Evolutionary conservation across 2,797 vertebrate species (phyloP).

Genomic region (Silurus aristotelis): DNA sequence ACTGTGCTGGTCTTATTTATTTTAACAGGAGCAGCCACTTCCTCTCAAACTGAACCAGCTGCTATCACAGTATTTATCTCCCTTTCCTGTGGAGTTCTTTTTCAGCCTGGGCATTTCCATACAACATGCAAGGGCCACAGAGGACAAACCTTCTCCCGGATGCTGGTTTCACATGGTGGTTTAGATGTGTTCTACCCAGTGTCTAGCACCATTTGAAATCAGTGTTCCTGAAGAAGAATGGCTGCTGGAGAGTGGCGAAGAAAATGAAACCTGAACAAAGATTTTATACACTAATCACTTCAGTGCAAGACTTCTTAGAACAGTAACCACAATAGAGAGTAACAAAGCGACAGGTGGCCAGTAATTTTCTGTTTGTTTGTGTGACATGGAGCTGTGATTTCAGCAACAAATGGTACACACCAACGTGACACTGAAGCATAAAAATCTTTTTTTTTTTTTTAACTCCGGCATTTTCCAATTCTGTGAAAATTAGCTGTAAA

Average conservation of each 20-base stretch:
- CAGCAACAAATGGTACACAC: neutral
- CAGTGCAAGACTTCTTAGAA: neutral
- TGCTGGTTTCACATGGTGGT: slow-evolving; percentile 99
- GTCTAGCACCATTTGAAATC: slow-evolving; percentile 99
- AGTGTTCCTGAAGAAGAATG: slow-evolving; percentile 94
- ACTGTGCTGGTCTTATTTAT: slow-evolving; percentile 48
- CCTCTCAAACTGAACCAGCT: slow-evolving; percentile 35
- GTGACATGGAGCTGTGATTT: neutral
- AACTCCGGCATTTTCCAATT: neutral
- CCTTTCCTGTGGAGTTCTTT: slow-evolving; percentile 34
- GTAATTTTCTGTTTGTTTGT: neutral
- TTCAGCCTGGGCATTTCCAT: neutral
- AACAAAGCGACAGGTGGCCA: neutral
- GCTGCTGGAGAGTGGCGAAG: slow-evolving; percentile 42
- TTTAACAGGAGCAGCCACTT: slow-evolving; percentile 40
- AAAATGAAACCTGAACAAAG: neutral
- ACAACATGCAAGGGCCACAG: neutral
- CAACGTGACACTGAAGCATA: neutral
- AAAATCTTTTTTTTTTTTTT: too few species aligned
- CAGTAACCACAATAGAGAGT: neutral
- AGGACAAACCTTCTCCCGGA: slow-evolving; percentile 82
- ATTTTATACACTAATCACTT: neutral
- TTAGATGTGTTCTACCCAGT: slow-evolving; percentile 92
- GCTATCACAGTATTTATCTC: slow-evolving; percentile 38
- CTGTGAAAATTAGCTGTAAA: neutral